Base-by-base conservation (phyloP, 2,113 vertebrate species). In the Colinus virginianus region DNA sequence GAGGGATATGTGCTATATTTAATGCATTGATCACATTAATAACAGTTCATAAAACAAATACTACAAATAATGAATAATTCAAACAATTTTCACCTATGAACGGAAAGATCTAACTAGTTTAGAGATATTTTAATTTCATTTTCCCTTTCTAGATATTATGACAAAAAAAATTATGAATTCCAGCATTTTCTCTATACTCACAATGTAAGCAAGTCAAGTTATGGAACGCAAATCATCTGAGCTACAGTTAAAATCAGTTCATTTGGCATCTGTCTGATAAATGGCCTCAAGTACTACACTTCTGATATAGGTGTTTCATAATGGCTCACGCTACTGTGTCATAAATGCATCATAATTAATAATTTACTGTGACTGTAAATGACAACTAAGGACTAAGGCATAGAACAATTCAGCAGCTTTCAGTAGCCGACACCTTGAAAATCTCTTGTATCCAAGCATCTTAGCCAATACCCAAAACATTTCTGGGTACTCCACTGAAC, bases 291-390 rank as follows among this genome's bases (percentile, higher is more conserved):
- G 89, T 91, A 94, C 90, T 96, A 83, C 71, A 82, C 66, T 64
- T 80, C 94, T 89, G 78, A 85, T 42, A n/a, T 1, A 86, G 85
- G 79, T 87, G 93, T 77, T 93, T 97, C 71, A 89, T 96, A 96
- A 96, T 69, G 76, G 76, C 78, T 95, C 69, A 53, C 66, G 90
- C 88, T 96, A 96, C 91, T 84, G 96, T 83, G 26, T 30, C 26
- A 53, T 53, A 30, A 53, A 53, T 28, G 30, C 26, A 26, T 53
- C 26, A 95, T 95, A 97, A 95, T 97, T 98, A 93, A 97, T 96
- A 97, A 96, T 97, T 97, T 96, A 96, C 67, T 92, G 90, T 94
- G 58, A 96, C 95, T 93, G 97, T 94, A 95, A 96, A 96, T 78
- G 34, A 64, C 34, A 71, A 71, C 23, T 49, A 80, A 80, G 6